Evolutionary conservation across 1,140 invertebrate species (phyloP).

Genomic region (Cepaea nemoralis): DNA sequence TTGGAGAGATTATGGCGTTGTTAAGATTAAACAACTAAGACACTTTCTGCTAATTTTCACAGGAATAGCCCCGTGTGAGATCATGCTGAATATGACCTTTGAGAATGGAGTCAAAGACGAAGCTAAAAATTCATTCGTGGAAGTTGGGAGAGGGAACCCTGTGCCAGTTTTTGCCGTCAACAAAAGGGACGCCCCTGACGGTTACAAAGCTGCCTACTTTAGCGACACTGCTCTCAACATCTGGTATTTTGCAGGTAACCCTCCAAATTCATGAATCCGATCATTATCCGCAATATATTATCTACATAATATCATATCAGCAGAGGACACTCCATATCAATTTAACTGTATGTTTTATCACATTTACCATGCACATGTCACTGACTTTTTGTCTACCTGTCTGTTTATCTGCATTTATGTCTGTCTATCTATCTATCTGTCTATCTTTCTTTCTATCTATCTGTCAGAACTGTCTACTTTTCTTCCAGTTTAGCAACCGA

Average conservation of each 20-base stretch:
- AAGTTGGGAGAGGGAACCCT: slow-evolving; percentile 32
- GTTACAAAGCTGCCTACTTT: slow-evolving; percentile 46
- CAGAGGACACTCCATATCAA: neutral
- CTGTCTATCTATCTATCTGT: too few relatives aligned
- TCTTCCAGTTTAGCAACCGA: too few relatives aligned
- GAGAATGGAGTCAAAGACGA: slow-evolving; percentile 48
- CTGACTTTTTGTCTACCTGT: neutral
- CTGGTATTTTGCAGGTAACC: slow-evolving; percentile 49
- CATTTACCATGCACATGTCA: neutral
- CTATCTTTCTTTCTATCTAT: too few relatives aligned
- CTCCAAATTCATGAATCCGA: too few relatives aligned
- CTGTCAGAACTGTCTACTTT: too few relatives aligned
- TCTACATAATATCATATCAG: too few relatives aligned
- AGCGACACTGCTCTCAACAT: slow-evolving; percentile 43
- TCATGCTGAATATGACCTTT: slow-evolving; percentile 54
- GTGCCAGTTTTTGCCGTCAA: slow-evolving; percentile 24
- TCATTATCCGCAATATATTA: too few relatives aligned
- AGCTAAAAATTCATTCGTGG: slow-evolving; percentile 48
- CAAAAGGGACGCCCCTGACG: neutral
- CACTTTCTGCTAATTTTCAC: too few relatives aligned
- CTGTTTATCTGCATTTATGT: too few relatives aligned
- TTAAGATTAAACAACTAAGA: too few relatives aligned
- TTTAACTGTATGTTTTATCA: too few relatives aligned
- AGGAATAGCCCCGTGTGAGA: slow-evolving; percentile 49
- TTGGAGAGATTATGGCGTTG: too few relatives aligned